phyloP scores from a whole-genome alignment of 2,888 invertebrate genomes.

The Ochropacha duplaris region DNA sequence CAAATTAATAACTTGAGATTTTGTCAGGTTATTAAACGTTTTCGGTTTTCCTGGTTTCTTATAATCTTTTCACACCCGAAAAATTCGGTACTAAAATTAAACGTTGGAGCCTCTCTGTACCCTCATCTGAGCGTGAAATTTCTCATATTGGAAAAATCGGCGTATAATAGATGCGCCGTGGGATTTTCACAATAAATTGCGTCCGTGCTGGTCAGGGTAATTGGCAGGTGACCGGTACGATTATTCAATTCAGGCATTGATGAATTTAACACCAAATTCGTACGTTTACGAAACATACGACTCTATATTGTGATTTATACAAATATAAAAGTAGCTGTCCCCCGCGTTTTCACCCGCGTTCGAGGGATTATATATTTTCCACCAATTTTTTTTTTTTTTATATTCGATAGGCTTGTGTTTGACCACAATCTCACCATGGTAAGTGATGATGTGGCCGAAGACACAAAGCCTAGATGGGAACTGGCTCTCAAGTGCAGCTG shows the following conservation, averaged over 20 bases:
- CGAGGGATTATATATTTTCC: too few species aligned
- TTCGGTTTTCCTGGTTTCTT: background rate
- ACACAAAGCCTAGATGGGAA: too few species aligned
- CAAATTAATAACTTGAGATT: background rate
- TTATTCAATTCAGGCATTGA: constrained; percentile 57
- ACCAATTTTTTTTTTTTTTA: constrained; percentile 3
- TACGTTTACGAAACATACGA: constrained; percentile 27
- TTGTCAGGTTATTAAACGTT: background rate
- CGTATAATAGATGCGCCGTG: constrained; percentile 44
- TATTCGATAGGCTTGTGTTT: too few species aligned
- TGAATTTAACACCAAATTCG: constrained; percentile 51
- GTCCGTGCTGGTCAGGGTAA: constrained; percentile 44
- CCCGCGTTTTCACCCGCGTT: too few species aligned
- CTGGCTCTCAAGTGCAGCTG: too few species aligned
- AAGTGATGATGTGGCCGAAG: too few species aligned
- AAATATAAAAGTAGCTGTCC: constrained; percentile 11
- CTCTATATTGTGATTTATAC: constrained; percentile 18
- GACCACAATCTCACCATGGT: too few species aligned
- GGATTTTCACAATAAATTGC: constrained; percentile 51
- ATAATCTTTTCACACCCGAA: background rate
- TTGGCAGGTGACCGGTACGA: constrained; percentile 58
- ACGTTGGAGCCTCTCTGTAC: constrained; percentile 22
- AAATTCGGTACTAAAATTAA: constrained; percentile 33
- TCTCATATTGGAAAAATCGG: constrained; percentile 47
- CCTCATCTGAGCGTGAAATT: constrained; percentile 32